These are phyloP conservation scores for Thereva nobilitata DNA, from an alignment of 2,888 invertebrate genomes.

Conservation along the genomic window DNA sequence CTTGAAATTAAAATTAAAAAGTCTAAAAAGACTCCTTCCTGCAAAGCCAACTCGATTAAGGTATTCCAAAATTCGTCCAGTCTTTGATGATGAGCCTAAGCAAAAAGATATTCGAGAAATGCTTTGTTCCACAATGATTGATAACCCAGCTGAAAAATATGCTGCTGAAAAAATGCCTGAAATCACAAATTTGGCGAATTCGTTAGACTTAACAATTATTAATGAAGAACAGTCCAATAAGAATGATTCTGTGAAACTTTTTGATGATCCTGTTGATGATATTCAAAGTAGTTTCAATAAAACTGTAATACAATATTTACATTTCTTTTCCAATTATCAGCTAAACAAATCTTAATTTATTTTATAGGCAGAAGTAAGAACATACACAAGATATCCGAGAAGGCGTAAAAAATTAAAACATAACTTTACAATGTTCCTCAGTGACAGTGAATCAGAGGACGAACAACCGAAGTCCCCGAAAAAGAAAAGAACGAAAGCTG, in stretches of 20 bases:
- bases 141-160: not conserved
- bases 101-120: conserved; percentile 17
- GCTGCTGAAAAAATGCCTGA: too few species aligned
- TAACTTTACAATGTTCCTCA: not conserved
- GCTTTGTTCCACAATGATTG: conserved; percentile 6
- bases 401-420: not conserved
- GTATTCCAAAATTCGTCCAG: not conserved
- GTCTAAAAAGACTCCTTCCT: not conserved
- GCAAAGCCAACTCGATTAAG: not conserved
- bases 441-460: conserved; percentile 2
- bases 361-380: not conserved
- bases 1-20: conserved; percentile 1
- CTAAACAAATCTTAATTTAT: too few species aligned
- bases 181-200: not conserved
- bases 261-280: too few species aligned
- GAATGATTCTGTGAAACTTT: too few species aligned
- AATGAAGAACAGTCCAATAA: not conserved
- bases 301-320: too few species aligned
- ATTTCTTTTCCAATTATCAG: too few species aligned
- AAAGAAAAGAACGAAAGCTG: not conserved
- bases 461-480: not conserved
- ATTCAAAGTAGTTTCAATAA: too few species aligned
- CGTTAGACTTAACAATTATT: not conserved
- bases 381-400: not conserved
- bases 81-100: not conserved